phyloP scores from a whole-genome alignment of 2,113 vertebrate species.

The Hystrix brachyura region DNA sequence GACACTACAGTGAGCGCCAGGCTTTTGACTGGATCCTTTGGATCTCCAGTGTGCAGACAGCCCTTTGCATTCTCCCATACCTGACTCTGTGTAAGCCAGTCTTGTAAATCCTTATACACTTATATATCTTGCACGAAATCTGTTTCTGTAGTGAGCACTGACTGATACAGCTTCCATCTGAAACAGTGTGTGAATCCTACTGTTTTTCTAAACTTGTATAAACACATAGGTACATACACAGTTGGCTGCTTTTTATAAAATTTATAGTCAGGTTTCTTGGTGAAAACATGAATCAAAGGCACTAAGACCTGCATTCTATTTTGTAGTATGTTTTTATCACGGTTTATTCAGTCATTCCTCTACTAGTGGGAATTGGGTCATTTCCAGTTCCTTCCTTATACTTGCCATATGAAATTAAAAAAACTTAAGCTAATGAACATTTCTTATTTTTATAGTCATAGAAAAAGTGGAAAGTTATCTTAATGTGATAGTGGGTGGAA shows the following conservation, averaged over 20 bases:
- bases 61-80: too few relatives aligned
- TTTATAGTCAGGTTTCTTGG: background rate
- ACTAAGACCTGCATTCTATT: background rate
- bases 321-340: background rate
- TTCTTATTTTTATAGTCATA: conserved; percentile 17
- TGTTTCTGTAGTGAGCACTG: background rate
- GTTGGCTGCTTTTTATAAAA: background rate
- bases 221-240: background rate
- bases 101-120: background rate
- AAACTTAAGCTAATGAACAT: background rate
- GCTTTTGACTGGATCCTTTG: background rate
- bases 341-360: background rate
- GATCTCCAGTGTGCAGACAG: background rate
- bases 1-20: background rate
- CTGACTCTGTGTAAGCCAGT: background rate
- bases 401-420: conserved; percentile 3
- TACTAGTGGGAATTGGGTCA: background rate
- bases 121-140: background rate
- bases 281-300: background rate
- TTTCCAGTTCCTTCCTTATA: background rate
- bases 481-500: background rate
- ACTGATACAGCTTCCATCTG: background rate
- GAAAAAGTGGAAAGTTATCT: background rate
- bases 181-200: background rate
- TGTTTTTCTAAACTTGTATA: background rate